Evolutionary conservation across 2,888 invertebrate species (phyloP).

Genomic region (Oligia fasciuncula): DNA sequence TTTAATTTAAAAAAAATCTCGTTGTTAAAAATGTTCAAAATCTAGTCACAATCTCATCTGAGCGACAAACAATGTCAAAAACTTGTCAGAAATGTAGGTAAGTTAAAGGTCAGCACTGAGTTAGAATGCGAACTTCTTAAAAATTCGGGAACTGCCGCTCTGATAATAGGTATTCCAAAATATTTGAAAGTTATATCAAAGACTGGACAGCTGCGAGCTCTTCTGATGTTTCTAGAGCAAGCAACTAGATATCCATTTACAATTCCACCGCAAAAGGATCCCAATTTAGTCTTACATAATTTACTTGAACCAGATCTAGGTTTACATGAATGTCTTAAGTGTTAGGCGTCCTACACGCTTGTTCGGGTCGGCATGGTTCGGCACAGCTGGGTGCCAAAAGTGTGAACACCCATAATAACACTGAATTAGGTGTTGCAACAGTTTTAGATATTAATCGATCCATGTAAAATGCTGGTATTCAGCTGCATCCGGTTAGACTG

Average conservation of each 20-base stretch:
- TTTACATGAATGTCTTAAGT: constrained; percentile 1
- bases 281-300: constrained; percentile 40
- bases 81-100: background rate
- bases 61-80: no score
- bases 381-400: background rate
- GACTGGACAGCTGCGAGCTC: no score
- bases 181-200: background rate
- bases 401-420: background rate
- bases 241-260: constrained; percentile 7
- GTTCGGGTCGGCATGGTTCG: background rate
- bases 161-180: background rate
- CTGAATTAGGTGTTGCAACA: background rate
- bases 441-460: background rate
- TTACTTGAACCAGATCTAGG: constrained; percentile 18
- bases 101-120: background rate
- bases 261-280: constrained; percentile 13
- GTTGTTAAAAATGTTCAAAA: no score
- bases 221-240: constrained; percentile 6
- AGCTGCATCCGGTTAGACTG: no score
- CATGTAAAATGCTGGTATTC: no score
- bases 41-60: background rate
- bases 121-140: background rate
- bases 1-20: no score
- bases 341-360: background rate
- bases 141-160: background rate